A percentile compares a stretch with the other conserved stretches of the same genome.
These are phyloP conservation scores for Eospalax fontanierii DNA, from an alignment of 2,797 vertebrate species.

Conservation along the genomic window DNA sequence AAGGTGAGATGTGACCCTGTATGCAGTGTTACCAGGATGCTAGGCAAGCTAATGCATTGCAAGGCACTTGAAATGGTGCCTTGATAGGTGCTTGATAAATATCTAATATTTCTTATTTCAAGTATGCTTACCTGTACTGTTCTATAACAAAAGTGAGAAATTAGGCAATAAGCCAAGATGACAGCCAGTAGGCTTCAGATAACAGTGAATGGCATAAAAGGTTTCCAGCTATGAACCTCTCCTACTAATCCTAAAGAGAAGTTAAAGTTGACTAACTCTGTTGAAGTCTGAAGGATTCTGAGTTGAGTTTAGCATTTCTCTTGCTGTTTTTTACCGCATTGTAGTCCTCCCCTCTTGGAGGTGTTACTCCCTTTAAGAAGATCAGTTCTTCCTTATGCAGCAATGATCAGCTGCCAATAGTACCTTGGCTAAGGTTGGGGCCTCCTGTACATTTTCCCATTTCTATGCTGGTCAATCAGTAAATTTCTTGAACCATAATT, in stretches of 20 bases:
- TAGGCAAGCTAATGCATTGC: not conserved
- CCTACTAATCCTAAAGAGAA: not conserved
- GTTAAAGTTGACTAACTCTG: not conserved
- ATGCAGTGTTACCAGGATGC: not conserved
- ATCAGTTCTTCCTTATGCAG: too few species aligned
- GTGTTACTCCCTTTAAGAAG: too few species aligned
- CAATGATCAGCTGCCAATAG: too few species aligned
- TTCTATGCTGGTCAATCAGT: not conserved
- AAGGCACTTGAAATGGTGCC: slow-evolving; percentile 18
- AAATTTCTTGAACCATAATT: not conserved
- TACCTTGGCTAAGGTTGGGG: too few species aligned
- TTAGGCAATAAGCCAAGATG: not conserved
- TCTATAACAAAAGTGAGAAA: slow-evolving; percentile 10
- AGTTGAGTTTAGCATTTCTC: not conserved
- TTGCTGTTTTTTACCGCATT: not conserved
- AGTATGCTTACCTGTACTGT: not conserved
- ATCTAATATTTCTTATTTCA: slow-evolving; percentile 48
- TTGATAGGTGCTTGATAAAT: not conserved
- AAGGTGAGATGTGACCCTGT: not conserved
- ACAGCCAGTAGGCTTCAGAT: not conserved
- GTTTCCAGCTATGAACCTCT: not conserved
- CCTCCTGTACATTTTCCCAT: too few species aligned
- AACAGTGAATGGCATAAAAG: not conserved
- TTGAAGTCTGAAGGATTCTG: not conserved
- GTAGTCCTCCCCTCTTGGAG: too few species aligned